These are phyloP conservation scores for Oscheius sp. DNA, from an alignment of 2,888 invertebrate species.

Conservation along the genomic window DNA sequence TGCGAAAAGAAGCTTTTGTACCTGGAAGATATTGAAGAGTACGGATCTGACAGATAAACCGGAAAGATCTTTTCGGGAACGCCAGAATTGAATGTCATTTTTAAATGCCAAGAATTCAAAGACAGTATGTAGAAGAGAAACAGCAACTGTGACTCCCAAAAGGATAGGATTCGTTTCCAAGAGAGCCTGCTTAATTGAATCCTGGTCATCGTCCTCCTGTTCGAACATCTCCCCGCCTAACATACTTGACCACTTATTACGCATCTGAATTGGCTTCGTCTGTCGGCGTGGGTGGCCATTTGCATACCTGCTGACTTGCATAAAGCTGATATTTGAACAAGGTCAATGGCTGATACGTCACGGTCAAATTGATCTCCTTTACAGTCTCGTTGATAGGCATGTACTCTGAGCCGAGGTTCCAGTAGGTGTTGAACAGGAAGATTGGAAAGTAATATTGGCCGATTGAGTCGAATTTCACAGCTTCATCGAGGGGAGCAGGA, in stretches of 20 bases:
- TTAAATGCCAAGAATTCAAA: slow-evolving; percentile 99
- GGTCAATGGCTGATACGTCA: slow-evolving; percentile 84
- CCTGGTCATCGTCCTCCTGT: slow-evolving; percentile 78
- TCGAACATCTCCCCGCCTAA: slow-evolving; percentile 74
- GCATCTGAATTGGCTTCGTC: slow-evolving; percentile 54
- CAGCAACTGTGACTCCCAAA: slow-evolving; percentile 87
- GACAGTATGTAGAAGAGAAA: slow-evolving; percentile 94
- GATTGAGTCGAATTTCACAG: slow-evolving; percentile 79
- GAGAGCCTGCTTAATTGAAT: slow-evolving; percentile 84
- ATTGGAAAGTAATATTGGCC: slow-evolving; percentile 91
- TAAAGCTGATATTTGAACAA: slow-evolving; percentile 98
- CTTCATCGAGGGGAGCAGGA: slow-evolving; percentile 59
- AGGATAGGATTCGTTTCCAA: slow-evolving; percentile 96
- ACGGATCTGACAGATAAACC: slow-evolving; percentile 92
- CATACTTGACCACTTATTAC: slow-evolving; percentile 68
- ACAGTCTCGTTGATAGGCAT: slow-evolving; percentile 88
- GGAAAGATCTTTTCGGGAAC: slow-evolving; percentile 93
- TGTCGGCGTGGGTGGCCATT: slow-evolving; percentile 75
- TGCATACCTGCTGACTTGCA: slow-evolving; percentile 85
- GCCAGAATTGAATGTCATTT: slow-evolving; percentile 99
- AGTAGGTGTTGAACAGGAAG: slow-evolving; percentile 94
- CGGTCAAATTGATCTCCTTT: slow-evolving; percentile 74
- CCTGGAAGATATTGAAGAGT: slow-evolving; percentile 91
- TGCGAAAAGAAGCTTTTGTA: slow-evolving; percentile 2
- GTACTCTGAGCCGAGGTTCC: slow-evolving; percentile 90